Base-by-base conservation (phyloP, 2,113 vertebrate genomes). In the Oncorhynchus clarkii region DNA sequence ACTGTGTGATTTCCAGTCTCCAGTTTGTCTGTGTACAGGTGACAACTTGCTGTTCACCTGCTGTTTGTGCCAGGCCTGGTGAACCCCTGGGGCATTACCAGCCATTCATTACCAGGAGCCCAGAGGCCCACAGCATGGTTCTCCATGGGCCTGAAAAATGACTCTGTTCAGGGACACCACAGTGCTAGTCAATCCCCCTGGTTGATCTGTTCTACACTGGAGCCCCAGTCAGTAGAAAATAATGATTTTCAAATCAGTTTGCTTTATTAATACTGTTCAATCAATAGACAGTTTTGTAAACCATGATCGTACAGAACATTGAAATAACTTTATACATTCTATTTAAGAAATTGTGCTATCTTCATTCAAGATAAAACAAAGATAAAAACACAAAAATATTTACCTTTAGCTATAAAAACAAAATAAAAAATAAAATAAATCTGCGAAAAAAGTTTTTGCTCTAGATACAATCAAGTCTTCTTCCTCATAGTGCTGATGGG, bases 11-110 rank as follows among this genome's bases (percentile, higher is more conserved):
- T 73, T 39, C 68, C 24, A 64, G 22, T 14, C 49, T 20, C 24
- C 60, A 26, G 59, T n/a, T 74, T 65, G 66, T 59, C 54, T 29
- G 51, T 68, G 11, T 66, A 60, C 82, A 78, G 67, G 78, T 85
- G 65, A 20, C 73, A 74, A 78, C 78, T 71, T 65, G 79, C 79
- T 22, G 5, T 31, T 57, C 70, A 76, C 70, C 76, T 78, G 74
- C 73, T 79, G 79, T 78, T 77, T 71, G 34, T 31, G 67, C 24
- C 73, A 51, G 26, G 29, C 51, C 24, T 67, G 62, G 64, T 54
- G 14, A 66, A 26, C 29, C 67, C 64, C 60, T 24, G 39, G 59
- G 39, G 22, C 24, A 62, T 26, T 27, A 20, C 5, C 31, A 26
- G n/a, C n/a, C 26, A 45, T 74, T 81, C 70, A 81, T 71, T 83